Base-by-base conservation (phyloP, 2,797 vertebrate genomes). In the Phoebastria nigripes region DNA sequence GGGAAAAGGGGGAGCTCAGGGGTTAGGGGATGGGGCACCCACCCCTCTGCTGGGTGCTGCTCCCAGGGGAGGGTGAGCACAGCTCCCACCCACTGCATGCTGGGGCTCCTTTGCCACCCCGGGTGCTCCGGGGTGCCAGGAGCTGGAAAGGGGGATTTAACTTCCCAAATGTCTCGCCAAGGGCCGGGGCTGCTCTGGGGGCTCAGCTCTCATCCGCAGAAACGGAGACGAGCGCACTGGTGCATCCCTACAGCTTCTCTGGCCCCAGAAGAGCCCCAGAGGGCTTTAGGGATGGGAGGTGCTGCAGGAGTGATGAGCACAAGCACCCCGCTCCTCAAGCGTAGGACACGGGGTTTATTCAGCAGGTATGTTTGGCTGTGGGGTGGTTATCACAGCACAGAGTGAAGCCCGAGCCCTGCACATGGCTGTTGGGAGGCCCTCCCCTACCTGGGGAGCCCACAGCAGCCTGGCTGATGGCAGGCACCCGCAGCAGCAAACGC, bases 181-280 rank as follows among this genome's bases (percentile, higher is more conserved):
- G 37, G 47, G 46, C 18, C 12, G 21, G 37, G 51, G 54, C 33
- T 49, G 18, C 58, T 17, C 44, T 19, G 13, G 31, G 44, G 37
- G 19, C 83, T 80, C 51, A 61, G 69, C 17, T 56, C 21, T 39
- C 16, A 35, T 1, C n/a, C 10, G 0, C 3, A 7, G 37, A 24
- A 59, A 61, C 0, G 7, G 21, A 56, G 4, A 55, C 0, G 0
- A 67, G 17, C 1, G 0, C 14, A 18, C 17, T 17, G 24, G 14
- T 5, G 25, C 18, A 16, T 14, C 46, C 63, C 26, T 15, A 13
- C 0, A 2, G 17, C 47, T 58, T 24, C 74, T 72, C 29, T 79
- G 86, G 80, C 37, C 58, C 69, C 33, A 28, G 2, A 2, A 49
- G 31, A 67, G 29, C 29, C 52, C 55, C 42, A 17, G 54, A 61